Evolutionary conservation across 1,140 invertebrate species (phyloP), one percentile per base, ranked within the genome.

Genomic region (Neoseiulus cucumeris): DNA sequence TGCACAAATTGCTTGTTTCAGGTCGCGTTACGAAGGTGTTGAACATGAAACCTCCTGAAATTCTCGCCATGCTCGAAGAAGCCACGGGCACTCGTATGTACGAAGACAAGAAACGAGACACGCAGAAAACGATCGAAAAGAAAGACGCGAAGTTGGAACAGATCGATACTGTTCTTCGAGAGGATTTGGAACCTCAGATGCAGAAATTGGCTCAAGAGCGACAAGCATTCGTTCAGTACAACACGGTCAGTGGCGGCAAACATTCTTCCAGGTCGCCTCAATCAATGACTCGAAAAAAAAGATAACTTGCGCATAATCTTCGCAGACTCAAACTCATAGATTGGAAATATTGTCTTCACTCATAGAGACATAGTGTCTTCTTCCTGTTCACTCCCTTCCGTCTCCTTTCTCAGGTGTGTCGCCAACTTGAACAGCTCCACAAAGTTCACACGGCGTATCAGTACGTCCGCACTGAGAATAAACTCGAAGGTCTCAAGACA

Each of bases 11-110:
- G 22, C 25, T 25, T 12, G 6, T 59, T 59, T 20, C 22, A 59
- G 51, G 96, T 7, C 83, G 93, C 71, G 96, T 99, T 65, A 98
- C 94, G 0, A 98, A 98, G 82, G 95, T 99, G 1, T 79, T 98
- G 1, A 98, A 96, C 74, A 98, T 98, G 94, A 98, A 97, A 73
- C 91, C 95, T 17, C 82, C 83, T 66, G 94, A 99, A 85, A 95
- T 98, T 74, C 78, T 98, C 39, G 89, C 89, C 0, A 97, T 99
- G 92, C 86, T 99, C 66, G 96, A 99, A 79, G 96, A 99, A 80
- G 93, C 95, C 28, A 92, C 93, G 1, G 95, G 95, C n/a, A 97
- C 95, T 1, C 85, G 87, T 72, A 86, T 96, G 82, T 98, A 98
- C 77, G 93, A 98, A 76, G 82, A 82, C 0, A 98, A 98, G 74